A percentile compares a stretch with the other conserved stretches of the same genome.
Evolutionary conservation across 2,888 invertebrate genomes (phyloP).

Genomic region (Tanypteryx hageni): DNA sequence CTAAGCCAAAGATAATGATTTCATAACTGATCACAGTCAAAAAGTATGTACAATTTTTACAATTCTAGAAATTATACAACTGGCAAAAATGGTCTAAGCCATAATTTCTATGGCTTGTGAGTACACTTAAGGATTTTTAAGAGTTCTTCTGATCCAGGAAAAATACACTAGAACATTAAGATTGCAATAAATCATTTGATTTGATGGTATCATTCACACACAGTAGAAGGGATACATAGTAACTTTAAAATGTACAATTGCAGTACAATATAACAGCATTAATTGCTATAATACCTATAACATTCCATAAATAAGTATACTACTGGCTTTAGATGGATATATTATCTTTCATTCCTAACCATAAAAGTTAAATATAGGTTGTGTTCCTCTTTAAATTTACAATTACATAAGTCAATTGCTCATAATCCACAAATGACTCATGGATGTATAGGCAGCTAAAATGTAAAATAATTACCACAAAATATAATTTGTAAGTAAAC

Average conservation of each 20-base stretch:
- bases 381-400: slow-evolving; percentile 35
- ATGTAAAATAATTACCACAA: slow-evolving; percentile 34
- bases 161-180: slow-evolving; percentile 51
- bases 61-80: slow-evolving; percentile 44
- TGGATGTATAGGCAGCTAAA: not conserved
- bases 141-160: not conserved
- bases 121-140: slow-evolving; percentile 26
- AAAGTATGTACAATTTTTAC: slow-evolving; percentile 60
- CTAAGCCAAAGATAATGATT: slow-evolving; percentile 50
- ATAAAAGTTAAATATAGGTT: slow-evolving; percentile 43
- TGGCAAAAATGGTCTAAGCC: slow-evolving; percentile 54
- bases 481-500: not conserved
- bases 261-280: slow-evolving; percentile 42
- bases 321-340: slow-evolving; percentile 8
- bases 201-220: slow-evolving; percentile 37
- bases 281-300: slow-evolving; percentile 35
- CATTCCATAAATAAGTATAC: slow-evolving; percentile 45
- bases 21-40: slow-evolving; percentile 61
- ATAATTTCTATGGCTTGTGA: slow-evolving; percentile 42
- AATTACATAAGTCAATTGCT: slow-evolving; percentile 1
- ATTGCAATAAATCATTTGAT: slow-evolving; percentile 41
- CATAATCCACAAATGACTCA: not conserved
- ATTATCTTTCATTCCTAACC: slow-evolving; percentile 7
- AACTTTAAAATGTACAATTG: slow-evolving; percentile 56
- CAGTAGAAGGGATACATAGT: slow-evolving; percentile 45